Evolutionary conservation across 1,140 invertebrate species (phyloP).

Genomic region (Zaprionus gabonicus): DNA sequence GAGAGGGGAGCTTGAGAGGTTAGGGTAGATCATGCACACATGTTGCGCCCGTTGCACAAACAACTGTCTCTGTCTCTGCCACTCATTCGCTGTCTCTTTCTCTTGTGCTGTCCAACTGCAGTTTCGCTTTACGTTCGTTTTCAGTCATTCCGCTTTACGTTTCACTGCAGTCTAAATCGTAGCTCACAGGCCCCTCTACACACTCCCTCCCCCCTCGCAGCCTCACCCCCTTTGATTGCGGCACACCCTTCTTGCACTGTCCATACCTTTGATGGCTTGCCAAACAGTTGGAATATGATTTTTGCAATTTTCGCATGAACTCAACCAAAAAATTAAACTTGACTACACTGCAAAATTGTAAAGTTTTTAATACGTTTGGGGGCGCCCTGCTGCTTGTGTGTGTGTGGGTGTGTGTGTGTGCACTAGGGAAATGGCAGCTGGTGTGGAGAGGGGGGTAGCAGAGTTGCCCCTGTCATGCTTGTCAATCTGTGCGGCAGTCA

Average conservation of each 20-base stretch:
- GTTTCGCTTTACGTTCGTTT: slow-evolving; percentile 48
- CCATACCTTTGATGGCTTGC: slow-evolving; percentile 77
- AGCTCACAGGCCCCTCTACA: neutral
- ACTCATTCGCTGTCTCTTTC: neutral
- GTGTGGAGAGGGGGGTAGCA: neutral
- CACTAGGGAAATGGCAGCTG: neutral
- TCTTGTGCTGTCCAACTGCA: slow-evolving; percentile 36
- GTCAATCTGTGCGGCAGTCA: slow-evolving; percentile 72
- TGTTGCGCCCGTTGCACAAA: slow-evolving; percentile 41
- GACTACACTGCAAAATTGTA: slow-evolving; percentile 78
- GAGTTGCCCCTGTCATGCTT: slow-evolving; percentile 61
- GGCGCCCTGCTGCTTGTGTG: slow-evolving; percentile 10
- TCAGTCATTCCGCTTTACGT: slow-evolving; percentile 51
- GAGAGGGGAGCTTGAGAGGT: neutral
- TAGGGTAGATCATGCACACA: slow-evolving; percentile 46
- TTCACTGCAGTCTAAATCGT: slow-evolving; percentile 48
- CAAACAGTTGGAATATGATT: slow-evolving; percentile 82
- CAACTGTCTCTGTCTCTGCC: neutral
- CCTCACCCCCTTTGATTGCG: slow-evolving; percentile 18
- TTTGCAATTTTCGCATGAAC: slow-evolving; percentile 82
- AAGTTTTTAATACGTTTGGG: slow-evolving; percentile 78
- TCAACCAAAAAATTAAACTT: slow-evolving; percentile 82
- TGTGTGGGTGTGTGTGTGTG: slow-evolving; percentile 13
- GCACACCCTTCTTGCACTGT: slow-evolving; percentile 16
- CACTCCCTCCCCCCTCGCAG: neutral